A percentile compares a stretch with the other conserved stretches of the same genome.
phyloP scores from a whole-genome alignment of 1,140 invertebrate genomes.

The Saxidomus purpurata region DNA sequence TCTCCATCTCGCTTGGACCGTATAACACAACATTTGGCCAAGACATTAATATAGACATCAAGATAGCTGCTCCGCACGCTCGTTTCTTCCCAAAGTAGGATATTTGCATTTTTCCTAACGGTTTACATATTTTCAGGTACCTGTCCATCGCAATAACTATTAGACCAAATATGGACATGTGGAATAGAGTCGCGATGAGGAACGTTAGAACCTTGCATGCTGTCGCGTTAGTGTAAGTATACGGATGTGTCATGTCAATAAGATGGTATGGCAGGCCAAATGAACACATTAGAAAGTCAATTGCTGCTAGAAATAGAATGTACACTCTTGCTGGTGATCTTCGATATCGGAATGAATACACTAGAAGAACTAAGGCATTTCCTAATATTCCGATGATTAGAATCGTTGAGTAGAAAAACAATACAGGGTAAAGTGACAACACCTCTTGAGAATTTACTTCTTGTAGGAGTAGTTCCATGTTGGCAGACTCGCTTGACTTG shows the following conservation, averaged over 20 bases:
- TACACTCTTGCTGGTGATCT: slow-evolving; percentile 56
- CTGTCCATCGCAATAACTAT: slow-evolving; percentile 57
- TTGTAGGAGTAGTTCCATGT: background rate
- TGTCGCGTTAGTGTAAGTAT: slow-evolving; percentile 39
- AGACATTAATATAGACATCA: background rate
- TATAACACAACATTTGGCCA: slow-evolving; percentile 62
- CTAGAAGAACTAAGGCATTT: slow-evolving; percentile 48
- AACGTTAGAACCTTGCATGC: slow-evolving; percentile 55
- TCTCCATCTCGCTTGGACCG: slow-evolving; percentile 60
- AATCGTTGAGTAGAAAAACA: slow-evolving; percentile 51
- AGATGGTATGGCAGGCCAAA: slow-evolving; percentile 60
- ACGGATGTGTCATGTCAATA: slow-evolving; percentile 60
- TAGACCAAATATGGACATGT: slow-evolving; percentile 57
- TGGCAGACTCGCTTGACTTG: background rate
- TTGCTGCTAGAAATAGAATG: slow-evolving; percentile 52
- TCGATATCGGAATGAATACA: slow-evolving; percentile 43
- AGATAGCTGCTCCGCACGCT: slow-evolving; percentile 27
- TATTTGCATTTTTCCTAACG: slow-evolving; percentile 41
- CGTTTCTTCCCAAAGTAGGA: slow-evolving; percentile 44
- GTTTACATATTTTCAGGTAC: slow-evolving; percentile 63
- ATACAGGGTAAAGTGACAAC: slow-evolving; percentile 36
- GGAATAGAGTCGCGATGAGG: slow-evolving; percentile 31
- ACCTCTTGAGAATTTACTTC: slow-evolving; percentile 48
- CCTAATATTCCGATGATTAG: slow-evolving; percentile 51
- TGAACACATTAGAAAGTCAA: slow-evolving; percentile 53